These are phyloP conservation scores for Papilio helenus DNA, from an alignment of 1,140 invertebrate genomes.

Conservation along the genomic window DNA sequence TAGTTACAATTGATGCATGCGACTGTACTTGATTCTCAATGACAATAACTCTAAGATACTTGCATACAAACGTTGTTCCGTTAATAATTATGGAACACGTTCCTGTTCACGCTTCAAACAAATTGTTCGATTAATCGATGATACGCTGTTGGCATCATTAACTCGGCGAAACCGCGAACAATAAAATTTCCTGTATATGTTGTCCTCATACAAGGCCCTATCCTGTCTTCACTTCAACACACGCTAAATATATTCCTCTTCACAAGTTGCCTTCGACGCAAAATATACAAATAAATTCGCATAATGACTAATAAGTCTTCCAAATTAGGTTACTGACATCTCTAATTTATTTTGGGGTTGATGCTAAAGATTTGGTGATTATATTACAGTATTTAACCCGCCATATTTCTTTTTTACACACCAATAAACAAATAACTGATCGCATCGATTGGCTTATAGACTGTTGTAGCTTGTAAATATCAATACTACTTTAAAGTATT, in stretches of 20 bases:
- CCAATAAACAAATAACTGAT: neutral
- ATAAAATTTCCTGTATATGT: conserved; percentile 29
- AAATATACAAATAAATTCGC: conserved; percentile 12
- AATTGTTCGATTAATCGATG: conserved; percentile 30
- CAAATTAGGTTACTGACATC: conserved; percentile 1
- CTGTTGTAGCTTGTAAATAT: neutral
- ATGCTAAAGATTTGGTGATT: neutral
- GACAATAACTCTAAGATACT: neutral
- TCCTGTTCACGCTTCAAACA: conserved; percentile 2
- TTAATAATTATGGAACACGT: neutral
- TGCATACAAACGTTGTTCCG: neutral
- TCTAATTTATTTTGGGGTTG: neutral
- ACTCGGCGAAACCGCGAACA: conserved; percentile 18
- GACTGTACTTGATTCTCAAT: neutral
- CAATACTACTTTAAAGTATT: neutral
- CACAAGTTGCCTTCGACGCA: neutral
- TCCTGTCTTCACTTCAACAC: neutral
- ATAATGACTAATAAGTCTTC: neutral
- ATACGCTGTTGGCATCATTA: conserved; percentile 14
- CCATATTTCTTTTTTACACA: neutral
- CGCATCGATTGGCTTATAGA: neutral
- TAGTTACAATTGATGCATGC: neutral
- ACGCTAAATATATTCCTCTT: conserved; percentile 13
- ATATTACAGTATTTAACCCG: neutral
- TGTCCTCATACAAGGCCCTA: neutral